Evolutionary conservation across 2,888 invertebrate species (phyloP), one percentile per base, ranked within the genome.

Genomic region (Polydrusus cervinus): DNA sequence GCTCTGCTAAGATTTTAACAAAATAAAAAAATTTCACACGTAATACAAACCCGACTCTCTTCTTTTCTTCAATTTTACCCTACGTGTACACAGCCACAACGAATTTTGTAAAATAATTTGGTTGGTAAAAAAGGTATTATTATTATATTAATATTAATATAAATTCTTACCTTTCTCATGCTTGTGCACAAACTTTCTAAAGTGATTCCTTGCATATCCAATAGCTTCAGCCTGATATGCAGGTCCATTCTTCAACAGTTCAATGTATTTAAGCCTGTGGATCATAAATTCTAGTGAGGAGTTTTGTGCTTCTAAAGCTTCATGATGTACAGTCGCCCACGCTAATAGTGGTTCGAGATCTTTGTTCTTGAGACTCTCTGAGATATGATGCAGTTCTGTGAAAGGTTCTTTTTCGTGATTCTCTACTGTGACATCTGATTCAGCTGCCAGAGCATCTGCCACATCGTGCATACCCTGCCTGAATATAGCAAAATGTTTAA

Each of bases 401-500:
- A 95, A 96, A 3, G 94, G 94, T 82, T 94, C 94, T 81, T 93
- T 93, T 81, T 91, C 89, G 60, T 89, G 89, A 76, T 90, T 89
- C 79, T 92, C 92, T 70, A 92, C 88, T 80, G 90, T 88, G 66
- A 94, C 87, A 64, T 90, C 90, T 53, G 93, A 91, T 87, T 95
- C 95, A 92, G 89, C 87, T 71, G 92, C 92, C 57, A 96, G 87
- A 80, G 93, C 91, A 84, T 97, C 96, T 1, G 97, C 97, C 43
- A 98, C 96, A 69, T 97, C 96, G 80, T 97, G 91, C 91, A 97
- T 92, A 53, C 98, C 98, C 88, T 97, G 97, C 79, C 98, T 91
- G 40, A 47, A 62, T 64, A 65, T 68, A 60, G 25, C 30, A 9
- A 60, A 16, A 57, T 3, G 13, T 20, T 13, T 40, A 25, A n/a